Evolutionary conservation across 2,888 invertebrate genomes (phyloP), one percentile per base, ranked within the genome.

Genomic region (Apamea crenata): DNA sequence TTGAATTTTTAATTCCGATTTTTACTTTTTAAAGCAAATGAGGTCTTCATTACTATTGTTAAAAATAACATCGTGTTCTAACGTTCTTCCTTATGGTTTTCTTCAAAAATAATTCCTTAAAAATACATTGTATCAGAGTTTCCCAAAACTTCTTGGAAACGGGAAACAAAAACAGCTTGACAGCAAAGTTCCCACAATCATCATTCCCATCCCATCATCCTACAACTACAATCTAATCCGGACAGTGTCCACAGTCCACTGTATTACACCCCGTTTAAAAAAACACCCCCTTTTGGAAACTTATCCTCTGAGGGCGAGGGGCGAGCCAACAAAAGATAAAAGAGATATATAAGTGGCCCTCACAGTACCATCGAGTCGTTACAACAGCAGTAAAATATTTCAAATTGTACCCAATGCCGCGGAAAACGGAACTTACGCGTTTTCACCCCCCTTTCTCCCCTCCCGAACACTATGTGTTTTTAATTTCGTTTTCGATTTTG

Each of bases 341-440:
- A 96, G 96, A 95, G 96, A 97, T 96, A 96, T 96, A 96, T 96
- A 96, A 97, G 96, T 96, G 95, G 96, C 96, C 96, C 96, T 96
- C 95, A 95, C 95, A 95, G 94, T 93, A 94, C 96, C 96, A 97
- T 96, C 96, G 96, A 96, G 96, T 97, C 97, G 96, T 97, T 97
- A 97, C 96, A 97, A 96, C 93, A 95, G 94, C 94, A 96, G 94
- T 97, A 96, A 96, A 96, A 97, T 97, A 97, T 97, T 97, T 97
- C 97, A 97, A 97, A 97, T 96, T 95, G 96, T 95, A 95, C 96
- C 95, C 96, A 97, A 97, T 96, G 97, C 93, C 93, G 95, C 94
- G 96, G 96, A 96, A 97, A 97, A 96, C 97, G 97, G 97, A 97
- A 97, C 96, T 95, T 95, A 94, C 95, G 95, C 95, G 94, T 93